Base-by-base conservation (phyloP, 1,140 invertebrate genomes). In the Bombus superbus region DNA sequence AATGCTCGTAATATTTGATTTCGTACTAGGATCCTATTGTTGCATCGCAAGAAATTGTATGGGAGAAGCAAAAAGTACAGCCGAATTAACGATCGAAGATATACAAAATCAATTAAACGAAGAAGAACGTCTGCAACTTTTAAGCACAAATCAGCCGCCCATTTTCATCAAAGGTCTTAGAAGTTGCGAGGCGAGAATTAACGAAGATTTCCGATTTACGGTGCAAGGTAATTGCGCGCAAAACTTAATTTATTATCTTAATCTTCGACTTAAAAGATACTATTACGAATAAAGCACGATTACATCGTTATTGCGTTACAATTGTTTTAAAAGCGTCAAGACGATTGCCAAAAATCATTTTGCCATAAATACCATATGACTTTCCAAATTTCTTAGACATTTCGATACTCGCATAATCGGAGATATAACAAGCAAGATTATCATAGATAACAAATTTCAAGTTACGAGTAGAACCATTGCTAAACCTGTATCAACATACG, bases 21-120 rank as follows among this genome's bases (percentile, higher is more conserved):
- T 66, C 15, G 0, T 32, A 15, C 0, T 22, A 96, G 98, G 98
- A 25, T 98, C 98, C 8, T 99, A 99, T 93, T 98, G 98, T 88
- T 99, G 98, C 92, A 97, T 98, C 57, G 98, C 98, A 0, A 96
- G 95, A 88, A 99, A 99, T 93, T 98, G 98, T 91, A 98, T 99
- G 98, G 98, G 98, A 0, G 97, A 98, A 94, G 97, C 98, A 0
- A 97, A 96, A 89, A 98, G 98, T 91, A 97, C 97, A 8, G 98
- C 98, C 2, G 97, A 98, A 92, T 95, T 99, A 44, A 98, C 98
- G 0, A 96, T 98, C 2, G 98, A 98, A 95, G 98, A 98, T 92
- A 98, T 98, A 88, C 97, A 98, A 90, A 98, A 97, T 94, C 98
- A 98, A 93, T 92, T 98, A 28, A 98, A 97, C 88, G 98, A 98